Conservation (phyloP, 2,888 invertebrate genomes). For the Drosophila nigritarsus region DNA sequence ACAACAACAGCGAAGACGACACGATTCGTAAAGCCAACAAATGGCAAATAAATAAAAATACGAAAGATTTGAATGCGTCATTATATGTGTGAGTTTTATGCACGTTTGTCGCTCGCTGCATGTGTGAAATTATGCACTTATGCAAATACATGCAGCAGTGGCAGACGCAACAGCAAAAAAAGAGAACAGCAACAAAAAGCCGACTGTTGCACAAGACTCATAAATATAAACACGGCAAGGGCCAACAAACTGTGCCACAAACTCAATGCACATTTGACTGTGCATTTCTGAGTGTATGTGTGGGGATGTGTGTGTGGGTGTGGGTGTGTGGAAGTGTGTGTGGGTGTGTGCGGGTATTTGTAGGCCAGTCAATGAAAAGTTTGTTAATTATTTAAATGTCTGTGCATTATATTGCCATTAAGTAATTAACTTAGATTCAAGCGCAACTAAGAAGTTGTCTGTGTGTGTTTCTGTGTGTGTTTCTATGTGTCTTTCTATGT, state of each 20-base stretch:
- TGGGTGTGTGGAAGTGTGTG: conserved; percentile 19
- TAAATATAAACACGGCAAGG: conserved; percentile 65
- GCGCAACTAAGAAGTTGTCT: conserved; percentile 27
- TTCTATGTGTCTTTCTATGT: background rate
- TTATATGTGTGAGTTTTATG: conserved; percentile 10
- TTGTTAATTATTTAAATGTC: conserved; percentile 71
- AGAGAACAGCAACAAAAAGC: conserved; percentile 11
- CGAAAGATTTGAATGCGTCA: conserved; percentile 27
- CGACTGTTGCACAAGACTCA: conserved; percentile 39
- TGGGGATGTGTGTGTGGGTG: conserved; percentile 20
- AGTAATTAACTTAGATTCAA: conserved; percentile 71
- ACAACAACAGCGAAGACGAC: conserved; percentile 16
- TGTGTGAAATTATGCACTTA: conserved; percentile 58
- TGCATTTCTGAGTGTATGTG: conserved; percentile 7
- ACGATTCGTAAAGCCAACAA: conserved; percentile 40
- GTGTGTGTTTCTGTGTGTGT: conserved; percentile 19
- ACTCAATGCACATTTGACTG: conserved; percentile 44
- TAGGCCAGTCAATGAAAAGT: conserved; percentile 73
- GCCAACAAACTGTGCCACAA: conserved; percentile 50
- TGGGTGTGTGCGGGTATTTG: conserved; percentile 29
- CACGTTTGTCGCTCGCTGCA: conserved; percentile 14
- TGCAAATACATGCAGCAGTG: conserved; percentile 46
- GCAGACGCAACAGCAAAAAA: conserved; percentile 10
- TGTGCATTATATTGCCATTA: conserved; percentile 74
- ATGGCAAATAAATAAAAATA: conserved; percentile 45